Conservation (phyloP, 1,140 invertebrate genomes). For the Drosophila bifasciata region DNA sequence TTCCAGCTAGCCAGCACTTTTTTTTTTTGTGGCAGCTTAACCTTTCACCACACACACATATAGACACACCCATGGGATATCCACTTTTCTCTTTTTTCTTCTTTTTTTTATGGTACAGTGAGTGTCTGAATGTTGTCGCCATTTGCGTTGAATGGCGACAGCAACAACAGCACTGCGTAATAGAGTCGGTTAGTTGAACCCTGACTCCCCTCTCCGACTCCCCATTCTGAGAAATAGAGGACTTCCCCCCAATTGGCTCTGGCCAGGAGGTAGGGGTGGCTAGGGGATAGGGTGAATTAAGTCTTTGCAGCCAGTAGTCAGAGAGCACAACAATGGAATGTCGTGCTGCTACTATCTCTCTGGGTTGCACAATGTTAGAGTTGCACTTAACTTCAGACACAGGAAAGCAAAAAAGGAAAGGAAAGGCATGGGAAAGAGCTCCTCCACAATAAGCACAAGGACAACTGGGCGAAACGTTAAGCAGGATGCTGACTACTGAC, state of each 20-base stretch:
- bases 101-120: constrained; percentile 22
- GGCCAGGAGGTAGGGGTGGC: constrained; percentile 1
- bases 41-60: constrained; percentile 25
- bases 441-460: constrained; percentile 71
- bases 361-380: constrained; percentile 77
- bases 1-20: constrained; percentile 47
- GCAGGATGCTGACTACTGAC: constrained; percentile 51
- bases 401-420: constrained; percentile 54
- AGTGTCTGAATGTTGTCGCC: constrained; percentile 69
- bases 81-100: constrained; percentile 24
- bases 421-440: constrained; percentile 12
- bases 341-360: constrained; percentile 65
- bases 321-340: constrained; percentile 77
- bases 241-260: constrained; percentile 29
- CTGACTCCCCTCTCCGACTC: not conserved
- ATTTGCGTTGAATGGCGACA: constrained; percentile 71
- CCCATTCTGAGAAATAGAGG: constrained; percentile 3
- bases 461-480: constrained; percentile 55
- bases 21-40: constrained; percentile 71
- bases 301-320: constrained; percentile 72
- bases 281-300: constrained; percentile 62
- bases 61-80: not conserved
- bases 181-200: constrained; percentile 71
- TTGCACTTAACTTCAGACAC: constrained; percentile 82
- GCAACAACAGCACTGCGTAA: constrained; percentile 59